Percentiles rank a stretch among this genome's conserved stretches.
phyloP scores from a whole-genome alignment of 2,797 vertebrate species.

The Brachyalestes nurse region DNA sequence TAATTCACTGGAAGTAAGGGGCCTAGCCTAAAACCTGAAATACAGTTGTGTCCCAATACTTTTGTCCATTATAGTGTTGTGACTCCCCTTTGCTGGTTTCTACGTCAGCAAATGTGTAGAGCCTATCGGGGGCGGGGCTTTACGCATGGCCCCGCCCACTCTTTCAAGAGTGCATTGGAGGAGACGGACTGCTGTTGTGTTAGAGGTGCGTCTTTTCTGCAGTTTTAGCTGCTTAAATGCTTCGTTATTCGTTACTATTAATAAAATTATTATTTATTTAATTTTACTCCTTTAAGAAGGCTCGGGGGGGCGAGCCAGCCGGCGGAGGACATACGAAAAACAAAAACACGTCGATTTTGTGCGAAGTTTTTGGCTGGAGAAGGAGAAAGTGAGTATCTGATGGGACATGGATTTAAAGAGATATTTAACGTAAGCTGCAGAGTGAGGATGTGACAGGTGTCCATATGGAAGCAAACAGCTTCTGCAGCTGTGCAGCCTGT shows the following conservation, averaged over 20 bases:
- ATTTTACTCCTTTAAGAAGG: not conserved
- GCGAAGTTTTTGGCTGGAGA: not conserved
- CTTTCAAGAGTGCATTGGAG: not conserved
- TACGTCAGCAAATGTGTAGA: too few relatives aligned
- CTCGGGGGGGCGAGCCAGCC: not conserved
- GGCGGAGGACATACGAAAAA: not conserved
- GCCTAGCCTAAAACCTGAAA: too few relatives aligned
- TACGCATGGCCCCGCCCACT: not conserved
- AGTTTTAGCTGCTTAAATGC: too few relatives aligned
- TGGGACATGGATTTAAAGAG: not conserved
- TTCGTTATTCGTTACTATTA: too few relatives aligned
- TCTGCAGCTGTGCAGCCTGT: not conserved
- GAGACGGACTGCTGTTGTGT: not conserved
- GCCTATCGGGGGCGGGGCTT: not conserved
- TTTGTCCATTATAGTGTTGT: too few relatives aligned
- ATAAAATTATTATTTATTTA: too few relatives aligned
- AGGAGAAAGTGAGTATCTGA: not conserved
- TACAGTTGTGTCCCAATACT: too few relatives aligned
- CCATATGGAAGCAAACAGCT: constrained; percentile 15
- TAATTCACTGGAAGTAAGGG: too few relatives aligned
- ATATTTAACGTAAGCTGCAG: not conserved
- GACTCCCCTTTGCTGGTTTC: not conserved
- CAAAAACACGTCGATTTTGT: not conserved
- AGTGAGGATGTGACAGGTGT: not conserved
- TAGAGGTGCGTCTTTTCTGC: not conserved